Conservation (phyloP, 2,888 invertebrate genomes). For the Plebejus argus region DNA sequence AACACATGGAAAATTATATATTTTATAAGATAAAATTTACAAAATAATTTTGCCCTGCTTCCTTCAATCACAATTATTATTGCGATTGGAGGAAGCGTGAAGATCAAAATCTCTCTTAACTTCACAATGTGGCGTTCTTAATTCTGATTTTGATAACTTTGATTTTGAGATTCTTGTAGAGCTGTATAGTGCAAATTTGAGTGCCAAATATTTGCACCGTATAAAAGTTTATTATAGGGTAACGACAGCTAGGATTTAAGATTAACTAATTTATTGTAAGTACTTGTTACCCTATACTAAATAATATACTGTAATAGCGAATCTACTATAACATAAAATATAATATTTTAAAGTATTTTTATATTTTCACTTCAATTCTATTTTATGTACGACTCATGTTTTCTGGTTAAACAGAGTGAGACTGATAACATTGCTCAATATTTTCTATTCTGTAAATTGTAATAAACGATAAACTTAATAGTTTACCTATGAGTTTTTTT, state of each 20-base stretch:
- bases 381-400: neutral
- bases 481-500: neutral
- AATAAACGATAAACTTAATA: neutral
- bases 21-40: no score
- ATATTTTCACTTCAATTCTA: neutral
- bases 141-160: no score
- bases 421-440: slow-evolving; percentile 21
- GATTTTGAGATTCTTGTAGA: neutral
- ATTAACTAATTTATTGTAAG: slow-evolving; percentile 33
- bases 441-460: slow-evolving; percentile 8
- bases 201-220: neutral
- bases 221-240: slow-evolving; percentile 45
- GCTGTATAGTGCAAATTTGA: neutral
- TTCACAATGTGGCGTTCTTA: no score
- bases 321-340: neutral
- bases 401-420: neutral
- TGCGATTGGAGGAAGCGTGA: no score
- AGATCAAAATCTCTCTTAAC: no score
- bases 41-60: no score
- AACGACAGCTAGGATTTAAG: slow-evolving; percentile 48
- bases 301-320: slow-evolving; percentile 26
- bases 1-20: no score
- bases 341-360: neutral
- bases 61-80: no score
- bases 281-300: slow-evolving; percentile 61